phyloP scores from a whole-genome alignment of 2,113 vertebrate genomes.

The Bubo bubo region DNA sequence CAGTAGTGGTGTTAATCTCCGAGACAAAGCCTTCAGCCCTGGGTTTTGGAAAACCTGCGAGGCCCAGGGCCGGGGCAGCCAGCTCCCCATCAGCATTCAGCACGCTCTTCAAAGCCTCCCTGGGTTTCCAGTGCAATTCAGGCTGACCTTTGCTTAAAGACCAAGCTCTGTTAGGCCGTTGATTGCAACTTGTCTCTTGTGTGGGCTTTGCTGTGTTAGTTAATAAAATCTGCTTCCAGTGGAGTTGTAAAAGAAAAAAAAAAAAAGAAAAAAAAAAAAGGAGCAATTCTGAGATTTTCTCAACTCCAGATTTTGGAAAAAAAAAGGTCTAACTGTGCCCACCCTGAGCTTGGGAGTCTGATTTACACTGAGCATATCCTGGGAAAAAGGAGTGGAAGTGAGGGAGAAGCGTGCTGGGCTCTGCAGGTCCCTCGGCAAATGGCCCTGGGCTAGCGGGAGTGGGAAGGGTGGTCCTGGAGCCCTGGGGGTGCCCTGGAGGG shows the following conservation, averaged over 20 bases:
- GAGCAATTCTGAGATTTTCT: not conserved
- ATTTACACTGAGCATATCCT: fast-evolving
- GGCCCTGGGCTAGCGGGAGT: not conserved
- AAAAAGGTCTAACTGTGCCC: fast-evolving
- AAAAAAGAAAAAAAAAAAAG: not conserved
- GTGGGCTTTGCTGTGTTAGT: not conserved
- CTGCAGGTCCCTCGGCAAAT: not conserved
- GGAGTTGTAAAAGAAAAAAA: not conserved
- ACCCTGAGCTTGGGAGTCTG: not conserved
- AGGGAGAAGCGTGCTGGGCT: not conserved
- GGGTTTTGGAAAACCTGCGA: not conserved
- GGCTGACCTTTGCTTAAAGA: not conserved
- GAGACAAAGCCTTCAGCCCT: not conserved
- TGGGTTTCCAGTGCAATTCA: not conserved
- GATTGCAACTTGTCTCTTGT: not conserved
- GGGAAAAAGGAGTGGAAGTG: not conserved
- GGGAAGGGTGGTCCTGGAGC: not conserved
- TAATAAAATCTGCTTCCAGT: not conserved
- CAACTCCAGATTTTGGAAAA: not conserved
- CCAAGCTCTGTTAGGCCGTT: not conserved
- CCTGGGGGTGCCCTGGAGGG: not conserved
- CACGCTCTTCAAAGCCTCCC: not conserved
- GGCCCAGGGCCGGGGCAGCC: not conserved
- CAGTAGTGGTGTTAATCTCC: not conserved
- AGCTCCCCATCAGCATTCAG: no score